Evolutionary conservation across 2,113 vertebrate genomes (phyloP).

Genomic region (Lepus americanus): DNA sequence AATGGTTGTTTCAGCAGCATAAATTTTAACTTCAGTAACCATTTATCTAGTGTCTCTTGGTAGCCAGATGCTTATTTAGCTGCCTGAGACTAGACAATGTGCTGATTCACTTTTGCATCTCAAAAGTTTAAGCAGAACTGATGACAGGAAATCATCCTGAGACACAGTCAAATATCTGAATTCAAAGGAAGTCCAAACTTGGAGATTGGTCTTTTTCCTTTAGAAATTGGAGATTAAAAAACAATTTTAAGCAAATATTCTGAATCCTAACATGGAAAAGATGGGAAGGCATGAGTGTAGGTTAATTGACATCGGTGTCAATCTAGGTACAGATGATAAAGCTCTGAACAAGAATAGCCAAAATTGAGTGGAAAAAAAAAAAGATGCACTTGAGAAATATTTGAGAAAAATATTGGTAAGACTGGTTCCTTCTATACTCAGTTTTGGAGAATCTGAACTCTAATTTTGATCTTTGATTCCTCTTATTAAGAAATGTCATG

Average conservation of each 20-base stretch:
- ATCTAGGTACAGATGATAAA: neutral
- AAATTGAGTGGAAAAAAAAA: neutral
- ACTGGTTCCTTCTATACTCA: neutral
- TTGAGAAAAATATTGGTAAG: neutral
- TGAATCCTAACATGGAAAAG: neutral
- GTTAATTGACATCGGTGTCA: neutral
- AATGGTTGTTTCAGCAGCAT: neutral
- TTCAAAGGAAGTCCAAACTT: neutral
- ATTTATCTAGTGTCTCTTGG: neutral
- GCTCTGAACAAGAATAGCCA: neutral
- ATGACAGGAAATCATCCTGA: neutral
- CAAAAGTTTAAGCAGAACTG: neutral
- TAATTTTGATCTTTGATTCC: neutral
- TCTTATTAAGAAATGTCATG: neutral
- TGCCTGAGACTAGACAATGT: neutral
- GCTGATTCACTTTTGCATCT: neutral
- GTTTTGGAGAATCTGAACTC: neutral
- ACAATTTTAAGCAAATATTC: neutral
- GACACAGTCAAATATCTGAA: neutral
- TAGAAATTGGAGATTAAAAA: neutral
- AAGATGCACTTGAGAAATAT: neutral
- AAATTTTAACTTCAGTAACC: neutral
- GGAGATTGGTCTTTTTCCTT: neutral
- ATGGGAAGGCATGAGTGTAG: neutral
- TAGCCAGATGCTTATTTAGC: neutral